Conservation (phyloP, 2,888 invertebrate species). For the Plutella xylostella region DNA sequence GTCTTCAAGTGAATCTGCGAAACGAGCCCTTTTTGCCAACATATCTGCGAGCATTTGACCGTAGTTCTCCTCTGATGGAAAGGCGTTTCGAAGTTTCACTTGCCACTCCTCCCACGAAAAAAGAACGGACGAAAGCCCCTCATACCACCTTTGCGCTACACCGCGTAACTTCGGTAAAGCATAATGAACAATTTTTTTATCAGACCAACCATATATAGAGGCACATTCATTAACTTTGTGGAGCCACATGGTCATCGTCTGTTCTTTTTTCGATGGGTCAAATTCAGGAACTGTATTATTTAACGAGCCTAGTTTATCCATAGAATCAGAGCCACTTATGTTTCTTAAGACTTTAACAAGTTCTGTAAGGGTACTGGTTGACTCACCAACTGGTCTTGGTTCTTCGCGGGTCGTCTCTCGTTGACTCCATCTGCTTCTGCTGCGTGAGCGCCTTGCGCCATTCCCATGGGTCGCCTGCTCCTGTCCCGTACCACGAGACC, state of each 20-base stretch:
- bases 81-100: conserved; percentile 18
- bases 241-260: conserved; percentile 14
- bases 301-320: too few species aligned
- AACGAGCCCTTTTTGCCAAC: conserved; percentile 16
- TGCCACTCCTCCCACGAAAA: conserved; percentile 24
- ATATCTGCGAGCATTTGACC: conserved; percentile 21
- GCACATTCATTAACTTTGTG: conserved; percentile 17
- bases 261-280: conserved; percentile 11
- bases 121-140: conserved; percentile 17
- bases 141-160: conserved; percentile 19
- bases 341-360: too few species aligned
- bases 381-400: too few species aligned
- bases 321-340: too few species aligned
- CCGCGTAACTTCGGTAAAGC: conserved; percentile 20
- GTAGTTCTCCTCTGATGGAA: conserved; percentile 22
- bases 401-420: too few species aligned
- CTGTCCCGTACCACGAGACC: too few species aligned
- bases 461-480: too few species aligned
- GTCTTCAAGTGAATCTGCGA: conserved; percentile 17
- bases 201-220: conserved; percentile 20
- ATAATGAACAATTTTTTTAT: conserved; percentile 16
- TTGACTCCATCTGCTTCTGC: too few species aligned
- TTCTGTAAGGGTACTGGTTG: too few species aligned
- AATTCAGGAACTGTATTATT: conserved; percentile 16
- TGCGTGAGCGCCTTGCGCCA: too few species aligned